These are phyloP conservation scores for Drosophila recens DNA, from an alignment of 2,888 invertebrate genomes.

Conservation along the genomic window DNA sequence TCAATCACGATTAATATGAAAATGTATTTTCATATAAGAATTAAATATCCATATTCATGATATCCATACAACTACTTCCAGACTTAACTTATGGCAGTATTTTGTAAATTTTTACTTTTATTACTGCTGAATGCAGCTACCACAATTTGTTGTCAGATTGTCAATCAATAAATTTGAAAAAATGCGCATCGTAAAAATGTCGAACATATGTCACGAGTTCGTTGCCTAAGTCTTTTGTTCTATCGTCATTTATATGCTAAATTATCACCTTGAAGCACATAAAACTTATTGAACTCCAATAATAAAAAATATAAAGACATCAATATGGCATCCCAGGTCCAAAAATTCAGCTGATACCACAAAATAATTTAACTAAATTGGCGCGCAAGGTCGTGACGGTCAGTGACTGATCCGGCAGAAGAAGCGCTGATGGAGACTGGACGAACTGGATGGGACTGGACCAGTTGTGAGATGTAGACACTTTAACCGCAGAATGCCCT, in stretches of 20 bases:
- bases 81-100: not conserved
- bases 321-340: conserved; percentile 13
- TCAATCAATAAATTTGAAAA: conserved; percentile 6
- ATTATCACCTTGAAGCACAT: conserved; percentile 56
- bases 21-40: conserved; percentile 2
- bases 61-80: not conserved
- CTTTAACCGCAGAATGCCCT: conserved; percentile 44
- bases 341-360: conserved; percentile 39
- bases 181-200: conserved; percentile 23
- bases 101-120: conserved; percentile 4
- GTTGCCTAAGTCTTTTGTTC: conserved; percentile 78
- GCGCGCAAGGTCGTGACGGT: conserved; percentile 66
- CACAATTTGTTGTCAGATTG: not conserved
- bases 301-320: conserved; percentile 25
- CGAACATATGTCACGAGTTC: conserved; percentile 52
- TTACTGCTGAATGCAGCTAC: conserved; percentile 7
- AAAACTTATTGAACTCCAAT: conserved; percentile 57
- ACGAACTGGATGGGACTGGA: conserved; percentile 45
- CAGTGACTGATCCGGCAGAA: conserved; percentile 59
- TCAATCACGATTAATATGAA: not conserved
- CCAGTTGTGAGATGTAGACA: conserved; percentile 20
- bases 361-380: conserved; percentile 67
- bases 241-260: conserved; percentile 60
- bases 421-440: conserved; percentile 32
- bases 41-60: conserved; percentile 15